Evolutionary conservation across 2,888 invertebrate genomes (phyloP), one percentile per base, ranked within the genome.

Genomic region (Heliconius sara): DNA sequence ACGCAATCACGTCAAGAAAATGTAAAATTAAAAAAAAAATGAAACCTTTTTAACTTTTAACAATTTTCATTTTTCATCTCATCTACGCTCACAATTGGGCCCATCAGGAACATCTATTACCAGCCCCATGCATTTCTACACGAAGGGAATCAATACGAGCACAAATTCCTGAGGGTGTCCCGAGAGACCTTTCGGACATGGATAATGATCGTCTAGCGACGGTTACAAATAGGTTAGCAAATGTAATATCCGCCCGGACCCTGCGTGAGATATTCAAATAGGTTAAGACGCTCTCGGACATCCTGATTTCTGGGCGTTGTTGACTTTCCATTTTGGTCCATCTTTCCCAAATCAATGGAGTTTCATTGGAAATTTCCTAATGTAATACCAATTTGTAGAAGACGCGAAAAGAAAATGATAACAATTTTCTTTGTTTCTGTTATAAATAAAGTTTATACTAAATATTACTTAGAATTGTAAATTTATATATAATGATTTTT

Each of bases 211-310:
- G 88, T 88, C 92, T 89, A 89, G 87, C 88, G 88, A 94, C 94
- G 94, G 93, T 87, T 94, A 95, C 95, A 95, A 95, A 95, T 95
- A 93, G 93, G 90, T 91, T 91, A 93, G 93, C 93, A 91, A 94
- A 95, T 94, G 93, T 93, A 95, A 95, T 95, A 95, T 95, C 93
- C 90, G 89, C 94, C 93, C 90, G 89, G 90, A 87, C 89, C 87
- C 88, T 84, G 83, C 84, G 85, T 85, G 91, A 90, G 91, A 91
- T 91, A 92, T 93, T 93, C 93, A 91, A 93, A 93, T 92, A 86
- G 88, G 87, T 87, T 87, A 83, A 84, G 83, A 82, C 63, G 79
- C 80, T 80, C 80, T 81, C 82, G 82, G 82, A 82, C 82, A 81
- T 82, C 82, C 82, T 82, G 82, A 79, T 79, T 79, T 78, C 74